phyloP scores from a whole-genome alignment of 2,888 invertebrate genomes.

The Synergus itoensis region DNA sequence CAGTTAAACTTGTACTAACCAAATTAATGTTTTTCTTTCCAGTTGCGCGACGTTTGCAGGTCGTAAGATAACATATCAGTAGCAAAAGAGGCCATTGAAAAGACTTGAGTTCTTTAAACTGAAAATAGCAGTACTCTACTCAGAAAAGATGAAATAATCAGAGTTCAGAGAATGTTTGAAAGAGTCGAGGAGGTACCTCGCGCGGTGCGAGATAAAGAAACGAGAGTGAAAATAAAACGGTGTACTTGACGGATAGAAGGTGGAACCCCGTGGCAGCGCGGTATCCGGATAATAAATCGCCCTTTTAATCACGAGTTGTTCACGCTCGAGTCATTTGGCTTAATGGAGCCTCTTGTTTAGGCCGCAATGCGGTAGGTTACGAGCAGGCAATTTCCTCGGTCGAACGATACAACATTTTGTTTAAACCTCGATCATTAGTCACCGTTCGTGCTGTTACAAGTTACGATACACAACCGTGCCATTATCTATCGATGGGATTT shows the following conservation, averaged over 20 bases:
- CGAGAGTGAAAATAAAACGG: conserved; percentile 48
- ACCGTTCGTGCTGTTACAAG: conserved; percentile 56
- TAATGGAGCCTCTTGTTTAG: conserved; percentile 72
- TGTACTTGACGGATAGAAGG: conserved; percentile 53
- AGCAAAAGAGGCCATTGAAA: background rate
- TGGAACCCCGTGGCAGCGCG: conserved; percentile 46
- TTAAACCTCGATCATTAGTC: conserved; percentile 69
- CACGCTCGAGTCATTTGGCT: conserved; percentile 68
- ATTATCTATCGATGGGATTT: conserved; percentile 39
- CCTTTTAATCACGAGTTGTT: conserved; percentile 74
- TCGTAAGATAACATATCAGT: conserved; percentile 7
- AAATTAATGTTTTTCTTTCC: background rate
- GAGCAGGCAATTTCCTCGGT: conserved; percentile 61
- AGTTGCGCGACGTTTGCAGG: background rate
- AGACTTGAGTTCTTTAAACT: background rate
- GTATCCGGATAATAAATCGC: conserved; percentile 71
- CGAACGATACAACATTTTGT: conserved; percentile 62
- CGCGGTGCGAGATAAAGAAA: conserved; percentile 42
- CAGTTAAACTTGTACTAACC: too few species aligned
- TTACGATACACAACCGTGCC: conserved; percentile 34
- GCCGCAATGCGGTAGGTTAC: conserved; percentile 67
- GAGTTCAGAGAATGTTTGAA: conserved; percentile 18
- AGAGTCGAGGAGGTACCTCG: conserved; percentile 10
- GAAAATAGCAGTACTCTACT: conserved; percentile 6
- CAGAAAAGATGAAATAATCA: conserved; percentile 16